Evolutionary conservation across 1,140 invertebrate genomes (phyloP), one percentile per base, ranked within the genome.

Genomic region (Chymomyza costata): DNA sequence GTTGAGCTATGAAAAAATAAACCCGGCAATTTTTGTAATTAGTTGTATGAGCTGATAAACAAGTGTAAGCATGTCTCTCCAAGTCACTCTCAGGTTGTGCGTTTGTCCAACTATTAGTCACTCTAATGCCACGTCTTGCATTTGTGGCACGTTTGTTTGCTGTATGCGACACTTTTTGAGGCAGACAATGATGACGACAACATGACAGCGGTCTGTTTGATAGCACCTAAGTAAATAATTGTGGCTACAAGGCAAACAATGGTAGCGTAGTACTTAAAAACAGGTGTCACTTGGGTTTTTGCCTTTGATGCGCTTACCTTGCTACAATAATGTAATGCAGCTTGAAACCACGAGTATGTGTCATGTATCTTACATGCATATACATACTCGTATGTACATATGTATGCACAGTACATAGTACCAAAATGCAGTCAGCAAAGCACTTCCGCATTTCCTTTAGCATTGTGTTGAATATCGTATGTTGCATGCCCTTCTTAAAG

Each of bases 381-480:
- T n/a, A n/a, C n/a, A n/a, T n/a, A n/a, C n/a, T n/a, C n/a, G n/a
- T n/a, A n/a, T 14, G 32, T 46, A 30, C 46, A 38, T 25, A 8
- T 28, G 18, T 18, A 21, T 35, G 13, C 11, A 35, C 31, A 47
- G 44, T n/a, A n/a, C n/a, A n/a, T n/a, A n/a, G n/a, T n/a, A n/a
- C n/a, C n/a, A n/a, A n/a, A n/a, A n/a, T n/a, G n/a, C n/a, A n/a
- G n/a, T n/a, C n/a, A n/a, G n/a, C n/a, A n/a, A n/a, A n/a, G n/a
- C n/a, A 47, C 44, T 47, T 47, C 44, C 44, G 44, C 44, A 32
- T 47, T 34, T 47, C 32, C 44, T 34, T 17, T 3, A 16, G 41
- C 15, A 17, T 28, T 31, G 14, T 51, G 31, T 41, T 34, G 25
- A 34, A 38, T 48, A 30, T 17, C n/a, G 50, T 69, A 56, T 51